Percentiles rank a stretch among this genome's conserved stretches.
phyloP scores from a whole-genome alignment of 2,888 invertebrate species.

The Orthosia incerta region DNA sequence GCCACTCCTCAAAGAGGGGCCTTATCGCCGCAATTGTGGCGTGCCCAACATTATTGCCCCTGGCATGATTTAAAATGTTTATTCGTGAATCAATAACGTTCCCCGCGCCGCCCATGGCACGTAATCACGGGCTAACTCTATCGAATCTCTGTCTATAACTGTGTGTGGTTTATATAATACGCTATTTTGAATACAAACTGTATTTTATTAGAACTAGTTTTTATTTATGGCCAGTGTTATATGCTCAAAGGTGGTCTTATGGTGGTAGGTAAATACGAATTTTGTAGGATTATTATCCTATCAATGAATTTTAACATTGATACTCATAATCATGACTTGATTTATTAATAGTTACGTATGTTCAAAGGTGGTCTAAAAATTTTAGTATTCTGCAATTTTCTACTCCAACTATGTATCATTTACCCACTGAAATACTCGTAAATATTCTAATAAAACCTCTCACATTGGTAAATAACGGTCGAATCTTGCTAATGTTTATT shows the following conservation, averaged over 20 bases:
- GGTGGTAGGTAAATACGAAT: slow-evolving; percentile 1
- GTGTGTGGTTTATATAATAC: slow-evolving; percentile 40
- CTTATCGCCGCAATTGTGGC: too few relatives aligned
- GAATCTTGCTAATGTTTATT: too few relatives aligned
- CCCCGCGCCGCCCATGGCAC: slow-evolving; percentile 50
- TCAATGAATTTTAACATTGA: neutral
- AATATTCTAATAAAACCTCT: neutral
- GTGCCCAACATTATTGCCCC: slow-evolving; percentile 36
- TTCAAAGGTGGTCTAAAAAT: neutral
- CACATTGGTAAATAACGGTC: neutral
- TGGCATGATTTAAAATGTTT: slow-evolving; percentile 48
- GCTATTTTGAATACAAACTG: slow-evolving; percentile 38
- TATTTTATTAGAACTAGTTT: slow-evolving; percentile 22
- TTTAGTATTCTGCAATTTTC: neutral
- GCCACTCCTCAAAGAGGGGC: too few relatives aligned
- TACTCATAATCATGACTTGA: slow-evolving; percentile 4
- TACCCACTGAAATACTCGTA: neutral
- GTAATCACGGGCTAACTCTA: slow-evolving; percentile 30
- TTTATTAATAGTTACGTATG: neutral
- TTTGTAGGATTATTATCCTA: neutral
- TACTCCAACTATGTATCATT: neutral
- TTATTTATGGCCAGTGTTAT: slow-evolving; percentile 7
- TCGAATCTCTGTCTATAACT: slow-evolving; percentile 8
- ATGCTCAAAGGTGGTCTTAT: slow-evolving; percentile 41
- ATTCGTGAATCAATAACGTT: slow-evolving; percentile 56